Conservation (phyloP, 2,797 vertebrate species). For the Acridotheres tristis region DNA sequence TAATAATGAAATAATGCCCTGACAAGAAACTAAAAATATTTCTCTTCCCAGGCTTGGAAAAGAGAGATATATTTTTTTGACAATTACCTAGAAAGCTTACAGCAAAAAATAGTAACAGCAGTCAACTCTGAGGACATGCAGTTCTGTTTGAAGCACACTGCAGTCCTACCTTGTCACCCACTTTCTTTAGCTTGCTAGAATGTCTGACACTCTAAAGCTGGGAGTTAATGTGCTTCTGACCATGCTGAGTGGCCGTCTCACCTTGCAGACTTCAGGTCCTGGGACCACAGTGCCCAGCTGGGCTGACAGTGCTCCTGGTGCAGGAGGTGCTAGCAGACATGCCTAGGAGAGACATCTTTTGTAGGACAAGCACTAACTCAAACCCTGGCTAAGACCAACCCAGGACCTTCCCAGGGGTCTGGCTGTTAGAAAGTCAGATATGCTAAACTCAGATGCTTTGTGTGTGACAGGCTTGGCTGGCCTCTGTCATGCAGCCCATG, state of each 20-base stretch:
- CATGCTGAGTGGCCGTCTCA: accelerated
- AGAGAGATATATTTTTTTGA: not conserved
- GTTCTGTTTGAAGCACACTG: not conserved
- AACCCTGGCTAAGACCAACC: not conserved
- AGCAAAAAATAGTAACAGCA: not conserved
- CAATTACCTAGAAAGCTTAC: not conserved
- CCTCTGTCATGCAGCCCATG: not conserved
- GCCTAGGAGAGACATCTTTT: not conserved
- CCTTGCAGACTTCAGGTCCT: not conserved
- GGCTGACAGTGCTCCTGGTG: not conserved
- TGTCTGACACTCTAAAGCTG: not conserved
- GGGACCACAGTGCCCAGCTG: not conserved
- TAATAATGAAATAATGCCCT: not conserved
- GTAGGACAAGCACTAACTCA: not conserved
- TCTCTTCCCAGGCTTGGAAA: not conserved
- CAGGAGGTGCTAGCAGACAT: not conserved
- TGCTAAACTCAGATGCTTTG: not conserved
- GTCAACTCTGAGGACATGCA: not conserved
- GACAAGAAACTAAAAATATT: not conserved
- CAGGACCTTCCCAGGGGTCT: not conserved
- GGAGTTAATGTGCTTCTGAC: not conserved
- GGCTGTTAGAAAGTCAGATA: not conserved
- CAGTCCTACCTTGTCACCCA: accelerated
- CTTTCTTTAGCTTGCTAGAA: not conserved
- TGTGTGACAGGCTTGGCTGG: not conserved